Conservation (phyloP, 2,797 vertebrate species). For the Sebastes minor region DNA sequence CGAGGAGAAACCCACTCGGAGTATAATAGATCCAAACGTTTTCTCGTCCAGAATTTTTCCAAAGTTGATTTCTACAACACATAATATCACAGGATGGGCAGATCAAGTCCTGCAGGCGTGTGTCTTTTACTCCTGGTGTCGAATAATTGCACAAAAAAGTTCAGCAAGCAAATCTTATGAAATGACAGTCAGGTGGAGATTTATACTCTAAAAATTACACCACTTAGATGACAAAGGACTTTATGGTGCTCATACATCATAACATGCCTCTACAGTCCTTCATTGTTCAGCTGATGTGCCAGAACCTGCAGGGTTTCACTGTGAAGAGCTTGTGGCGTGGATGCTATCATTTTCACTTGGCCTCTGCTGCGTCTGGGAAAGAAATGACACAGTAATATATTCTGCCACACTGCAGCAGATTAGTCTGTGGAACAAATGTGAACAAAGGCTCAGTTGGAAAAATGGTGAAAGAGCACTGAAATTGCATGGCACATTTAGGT, state of each 20-base stretch:
- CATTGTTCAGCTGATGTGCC: conserved; percentile 61
- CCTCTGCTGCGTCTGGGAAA: conserved; percentile 46
- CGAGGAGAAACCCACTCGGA: too few relatives aligned
- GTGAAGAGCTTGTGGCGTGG: conserved; percentile 23
- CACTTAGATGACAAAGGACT: conserved; percentile 54
- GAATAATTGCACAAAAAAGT: conserved; percentile 11
- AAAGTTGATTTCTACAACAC: not conserved
- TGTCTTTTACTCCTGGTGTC: not conserved
- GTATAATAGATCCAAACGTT: too few relatives aligned
- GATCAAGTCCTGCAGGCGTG: conserved; percentile 1
- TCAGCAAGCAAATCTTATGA: not conserved
- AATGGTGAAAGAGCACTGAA: conserved; percentile 13
- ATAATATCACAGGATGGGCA: not conserved
- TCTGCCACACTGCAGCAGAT: conserved; percentile 37
- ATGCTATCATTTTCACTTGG: conserved; percentile 52
- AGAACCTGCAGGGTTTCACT: conserved; percentile 57
- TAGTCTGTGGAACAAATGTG: conserved; percentile 42
- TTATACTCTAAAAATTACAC: conserved; percentile 43
- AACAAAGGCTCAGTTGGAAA: conserved; percentile 43
- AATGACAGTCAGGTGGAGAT: conserved; percentile 37
- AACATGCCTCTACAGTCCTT: conserved; percentile 28
- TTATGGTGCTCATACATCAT: conserved; percentile 47
- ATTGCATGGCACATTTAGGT: conserved; percentile 32
- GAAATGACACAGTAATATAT: conserved; percentile 43
- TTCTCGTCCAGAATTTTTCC: not conserved